These are phyloP conservation scores for Diabrotica virgifera DNA, from an alignment of 1,140 invertebrate genomes.

Conservation along the genomic window DNA sequence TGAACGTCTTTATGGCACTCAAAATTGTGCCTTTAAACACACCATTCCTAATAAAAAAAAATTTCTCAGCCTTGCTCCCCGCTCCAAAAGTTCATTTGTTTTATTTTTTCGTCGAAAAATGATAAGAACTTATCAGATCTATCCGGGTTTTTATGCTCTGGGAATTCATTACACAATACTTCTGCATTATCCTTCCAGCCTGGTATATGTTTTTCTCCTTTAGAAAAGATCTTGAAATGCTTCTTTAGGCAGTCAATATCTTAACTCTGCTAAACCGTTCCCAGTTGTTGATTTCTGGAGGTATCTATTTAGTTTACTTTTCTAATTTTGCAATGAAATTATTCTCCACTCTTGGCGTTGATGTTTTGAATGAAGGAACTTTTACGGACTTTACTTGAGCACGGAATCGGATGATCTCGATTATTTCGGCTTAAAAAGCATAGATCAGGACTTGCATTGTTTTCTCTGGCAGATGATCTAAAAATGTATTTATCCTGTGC, in stretches of 20 bases:
- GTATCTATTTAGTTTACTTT: conserved; percentile 18
- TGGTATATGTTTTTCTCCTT: conserved; percentile 12
- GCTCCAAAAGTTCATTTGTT: too few species aligned
- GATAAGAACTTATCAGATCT: conserved; percentile 6
- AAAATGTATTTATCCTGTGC: conserved; percentile 15
- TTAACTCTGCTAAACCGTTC: conserved; percentile 18
- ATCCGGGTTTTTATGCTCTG: neutral
- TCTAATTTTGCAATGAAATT: conserved; percentile 17
- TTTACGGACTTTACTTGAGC: neutral
- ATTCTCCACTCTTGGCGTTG: too few species aligned
- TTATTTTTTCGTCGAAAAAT: neutral
- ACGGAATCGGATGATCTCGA: neutral
- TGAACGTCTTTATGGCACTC: too few species aligned
- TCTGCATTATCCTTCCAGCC: neutral
- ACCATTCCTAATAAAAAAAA: too few species aligned
- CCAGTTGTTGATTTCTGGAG: conserved; percentile 16
- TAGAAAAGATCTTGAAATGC: too few species aligned
- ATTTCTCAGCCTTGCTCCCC: too few species aligned
- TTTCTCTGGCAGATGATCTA: conserved; percentile 14
- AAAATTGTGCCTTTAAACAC: too few species aligned
- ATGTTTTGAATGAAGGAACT: conserved; percentile 19
- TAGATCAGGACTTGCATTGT: neutral
- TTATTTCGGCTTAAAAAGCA: conserved; percentile 2
- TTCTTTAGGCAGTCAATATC: conserved; percentile 9
- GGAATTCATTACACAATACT: neutral